Evolutionary conservation across 2,888 invertebrate genomes (phyloP).

Genomic region (Osmoderma eremita): DNA sequence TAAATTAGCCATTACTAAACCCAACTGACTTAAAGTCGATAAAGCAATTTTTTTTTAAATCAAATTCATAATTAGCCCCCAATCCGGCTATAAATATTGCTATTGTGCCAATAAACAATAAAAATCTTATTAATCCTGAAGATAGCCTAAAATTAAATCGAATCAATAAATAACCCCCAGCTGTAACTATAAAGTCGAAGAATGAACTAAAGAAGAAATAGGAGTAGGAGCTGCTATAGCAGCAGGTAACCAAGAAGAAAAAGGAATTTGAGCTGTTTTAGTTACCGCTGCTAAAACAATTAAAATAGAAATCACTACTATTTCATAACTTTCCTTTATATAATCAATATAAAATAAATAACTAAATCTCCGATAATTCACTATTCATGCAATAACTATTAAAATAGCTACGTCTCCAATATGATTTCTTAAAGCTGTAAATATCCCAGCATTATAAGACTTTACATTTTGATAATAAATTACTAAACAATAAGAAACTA

Average conservation of each 20-base stretch:
- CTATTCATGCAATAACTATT: constrained; percentile 61
- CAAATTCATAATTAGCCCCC: constrained; percentile 73
- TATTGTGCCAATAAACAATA: constrained; percentile 68
- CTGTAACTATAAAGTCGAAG: too few relatives aligned
- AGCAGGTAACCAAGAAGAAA: too few relatives aligned
- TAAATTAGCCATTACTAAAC: constrained; percentile 73
- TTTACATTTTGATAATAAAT: too few relatives aligned
- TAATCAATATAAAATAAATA: constrained; percentile 71
- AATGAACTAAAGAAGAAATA: too few relatives aligned
- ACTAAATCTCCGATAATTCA: constrained; percentile 57
- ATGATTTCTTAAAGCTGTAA: too few relatives aligned
- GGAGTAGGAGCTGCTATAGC: too few relatives aligned
- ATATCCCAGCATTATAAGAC: too few relatives aligned
- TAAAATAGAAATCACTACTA: constrained; percentile 63
- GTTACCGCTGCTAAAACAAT: constrained; percentile 72
- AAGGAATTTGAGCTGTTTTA: constrained; percentile 83
- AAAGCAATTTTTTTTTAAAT: constrained; percentile 83
- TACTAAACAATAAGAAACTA: too few relatives aligned
- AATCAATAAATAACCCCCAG: too few relatives aligned
- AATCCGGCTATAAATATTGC: constrained; percentile 72
- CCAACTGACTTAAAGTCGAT: constrained; percentile 80
- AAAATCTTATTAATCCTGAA: constrained; percentile 63
- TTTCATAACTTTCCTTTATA: constrained; percentile 62
- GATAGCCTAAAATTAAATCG: too few relatives aligned
- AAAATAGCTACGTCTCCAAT: constrained; percentile 77